A percentile compares a stretch with the other conserved stretches of the same genome.
Evolutionary conservation across 2,888 invertebrate species (phyloP).

Genomic region (Morinoia aosen): DNA sequence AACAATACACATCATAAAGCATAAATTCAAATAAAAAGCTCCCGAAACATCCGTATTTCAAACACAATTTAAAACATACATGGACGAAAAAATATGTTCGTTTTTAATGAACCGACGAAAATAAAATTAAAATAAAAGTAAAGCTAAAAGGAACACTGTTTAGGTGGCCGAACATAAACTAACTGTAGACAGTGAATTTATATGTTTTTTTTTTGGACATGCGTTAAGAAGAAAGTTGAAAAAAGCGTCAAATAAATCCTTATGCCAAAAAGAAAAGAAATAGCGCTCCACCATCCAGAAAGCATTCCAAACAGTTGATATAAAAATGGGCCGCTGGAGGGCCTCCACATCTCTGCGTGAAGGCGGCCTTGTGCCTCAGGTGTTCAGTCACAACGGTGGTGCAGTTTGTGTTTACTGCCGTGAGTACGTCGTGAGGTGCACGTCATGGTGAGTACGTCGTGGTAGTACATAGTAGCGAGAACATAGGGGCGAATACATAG

Average conservation of each 20-base stretch:
- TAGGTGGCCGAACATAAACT: background rate
- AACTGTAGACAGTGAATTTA: background rate
- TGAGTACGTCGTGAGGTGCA: too few species aligned
- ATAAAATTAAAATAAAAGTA: background rate
- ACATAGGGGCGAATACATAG: too few species aligned
- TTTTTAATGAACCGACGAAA: background rate
- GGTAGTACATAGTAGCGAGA: too few species aligned
- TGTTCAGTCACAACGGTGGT: too few species aligned
- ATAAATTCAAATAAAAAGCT: background rate
- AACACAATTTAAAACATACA: background rate
- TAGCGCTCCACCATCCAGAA: too few species aligned
- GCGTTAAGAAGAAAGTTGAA: background rate
- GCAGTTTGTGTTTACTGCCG: too few species aligned
- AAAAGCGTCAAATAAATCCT: background rate
- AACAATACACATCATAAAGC: background rate
- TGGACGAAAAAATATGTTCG: background rate
- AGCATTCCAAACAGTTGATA: too few species aligned
- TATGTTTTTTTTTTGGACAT: background rate
- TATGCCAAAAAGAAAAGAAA: too few species aligned
- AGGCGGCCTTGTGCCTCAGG: too few species aligned
- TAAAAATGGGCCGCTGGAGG: too few species aligned
- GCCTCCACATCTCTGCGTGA: too few species aligned
- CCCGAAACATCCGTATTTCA: background rate
- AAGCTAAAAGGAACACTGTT: background rate
- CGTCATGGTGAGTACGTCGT: too few species aligned